Evolutionary conservation across 2,888 invertebrate species (phyloP).

Genomic region (Steinernema hermaphroditum): DNA sequence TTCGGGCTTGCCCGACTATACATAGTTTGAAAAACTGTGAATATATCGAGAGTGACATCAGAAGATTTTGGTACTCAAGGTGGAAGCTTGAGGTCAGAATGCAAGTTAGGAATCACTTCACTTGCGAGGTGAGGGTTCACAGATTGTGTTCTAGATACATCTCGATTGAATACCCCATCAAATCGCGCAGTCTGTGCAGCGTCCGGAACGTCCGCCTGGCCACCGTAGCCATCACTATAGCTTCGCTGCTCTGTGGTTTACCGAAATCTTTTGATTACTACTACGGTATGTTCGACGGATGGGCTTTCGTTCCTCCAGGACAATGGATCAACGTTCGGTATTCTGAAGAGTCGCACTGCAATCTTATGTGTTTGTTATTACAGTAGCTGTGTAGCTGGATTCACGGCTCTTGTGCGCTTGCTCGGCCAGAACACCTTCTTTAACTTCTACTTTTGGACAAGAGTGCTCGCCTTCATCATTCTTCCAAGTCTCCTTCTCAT

Average conservation of each 20-base stretch:
- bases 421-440: constrained; percentile 75
- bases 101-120: too few species aligned
- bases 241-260: constrained; percentile 81
- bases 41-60: constrained; percentile 1
- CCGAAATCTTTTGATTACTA: constrained; percentile 80
- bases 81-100: too few species aligned
- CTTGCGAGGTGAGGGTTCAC: too few species aligned
- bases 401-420: constrained; percentile 49
- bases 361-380: constrained; percentile 35
- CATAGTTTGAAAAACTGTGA: background rate
- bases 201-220: constrained; percentile 73
- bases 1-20: background rate
- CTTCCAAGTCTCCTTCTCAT: constrained; percentile 86
- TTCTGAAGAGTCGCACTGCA: background rate
- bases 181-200: constrained; percentile 78
- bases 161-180: constrained; percentile 88
- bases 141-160: constrained; percentile 73
- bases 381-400: constrained; percentile 56
- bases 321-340: constrained; percentile 50
- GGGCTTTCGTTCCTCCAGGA: constrained; percentile 71
- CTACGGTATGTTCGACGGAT: constrained; percentile 71
- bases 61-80: too few species aligned
- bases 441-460: constrained; percentile 76
- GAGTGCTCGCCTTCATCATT: constrained; percentile 87
- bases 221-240: constrained; percentile 78